phyloP scores from a whole-genome alignment of 2,797 vertebrate genomes.

The Poecilia gillii region DNA sequence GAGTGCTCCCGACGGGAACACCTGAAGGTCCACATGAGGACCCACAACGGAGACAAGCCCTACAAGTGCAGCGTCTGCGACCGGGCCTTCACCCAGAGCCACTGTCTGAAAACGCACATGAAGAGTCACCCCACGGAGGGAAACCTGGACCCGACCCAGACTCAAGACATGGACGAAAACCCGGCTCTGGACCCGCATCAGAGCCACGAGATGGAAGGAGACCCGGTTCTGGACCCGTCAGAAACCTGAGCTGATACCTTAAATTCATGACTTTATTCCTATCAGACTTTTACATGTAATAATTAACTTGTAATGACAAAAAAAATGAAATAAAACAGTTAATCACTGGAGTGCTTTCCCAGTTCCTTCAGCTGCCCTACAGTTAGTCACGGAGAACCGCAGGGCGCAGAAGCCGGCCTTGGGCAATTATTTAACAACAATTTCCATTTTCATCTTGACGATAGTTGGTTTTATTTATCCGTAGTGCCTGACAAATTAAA shows the following conservation, averaged over 20 bases:
- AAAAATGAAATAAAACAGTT: neutral
- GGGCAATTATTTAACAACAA: neutral
- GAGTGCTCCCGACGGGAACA: conserved; percentile 39
- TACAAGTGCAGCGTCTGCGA: conserved; percentile 55
- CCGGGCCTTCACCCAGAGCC: conserved; percentile 61
- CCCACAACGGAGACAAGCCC: conserved; percentile 63
- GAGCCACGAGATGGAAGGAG: neutral
- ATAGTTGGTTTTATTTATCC: neutral
- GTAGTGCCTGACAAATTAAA: neutral
- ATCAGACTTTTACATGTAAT: neutral
- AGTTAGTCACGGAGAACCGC: neutral
- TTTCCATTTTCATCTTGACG: neutral
- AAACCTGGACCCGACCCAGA: neutral
- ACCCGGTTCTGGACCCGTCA: neutral
- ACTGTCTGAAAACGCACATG: conserved; percentile 63
- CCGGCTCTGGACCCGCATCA: neutral
- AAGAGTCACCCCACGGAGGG: neutral
- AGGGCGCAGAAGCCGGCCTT: neutral
- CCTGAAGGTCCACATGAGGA: conserved; percentile 64
- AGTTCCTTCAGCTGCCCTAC: neutral
- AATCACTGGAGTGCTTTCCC: neutral
- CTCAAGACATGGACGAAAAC: neutral
- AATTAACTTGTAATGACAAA: neutral
- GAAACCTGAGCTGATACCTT: neutral
- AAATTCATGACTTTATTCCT: neutral